phyloP scores from a whole-genome alignment of 1,140 invertebrate genomes.

The Globodera ellingtonae region DNA sequence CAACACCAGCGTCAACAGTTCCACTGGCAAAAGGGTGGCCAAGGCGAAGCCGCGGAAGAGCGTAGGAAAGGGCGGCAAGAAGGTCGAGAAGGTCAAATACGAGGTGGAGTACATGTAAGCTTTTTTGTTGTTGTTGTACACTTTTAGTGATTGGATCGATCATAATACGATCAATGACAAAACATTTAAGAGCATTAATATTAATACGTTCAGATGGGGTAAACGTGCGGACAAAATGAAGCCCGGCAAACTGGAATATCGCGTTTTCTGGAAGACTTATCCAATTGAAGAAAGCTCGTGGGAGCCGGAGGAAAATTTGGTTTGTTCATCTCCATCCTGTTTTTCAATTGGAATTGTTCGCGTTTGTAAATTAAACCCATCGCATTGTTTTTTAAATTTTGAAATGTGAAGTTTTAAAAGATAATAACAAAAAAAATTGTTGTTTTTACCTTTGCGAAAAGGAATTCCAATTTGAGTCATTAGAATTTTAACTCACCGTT shows the following conservation, averaged over 20 bases:
- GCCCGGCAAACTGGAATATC: conserved; percentile 1
- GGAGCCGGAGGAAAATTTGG: conserved; percentile 22
- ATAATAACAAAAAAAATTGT: no score
- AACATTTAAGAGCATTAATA: no score
- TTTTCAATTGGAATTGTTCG: neutral
- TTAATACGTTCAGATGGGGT: neutral
- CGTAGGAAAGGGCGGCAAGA: neutral
- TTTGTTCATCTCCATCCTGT: neutral
- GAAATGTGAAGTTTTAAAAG: no score
- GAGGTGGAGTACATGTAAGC: neutral
- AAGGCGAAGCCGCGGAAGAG: neutral
- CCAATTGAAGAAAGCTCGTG: neutral
- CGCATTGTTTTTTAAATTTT: no score
- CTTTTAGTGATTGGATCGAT: no score
- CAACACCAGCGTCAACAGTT: neutral
- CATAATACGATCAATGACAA: no score
- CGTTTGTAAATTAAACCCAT: neutral
- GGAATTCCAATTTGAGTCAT: neutral
- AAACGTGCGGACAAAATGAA: neutral
- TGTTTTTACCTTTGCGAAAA: no score
- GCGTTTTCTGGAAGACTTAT: conserved; percentile 11
- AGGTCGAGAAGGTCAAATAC: neutral
- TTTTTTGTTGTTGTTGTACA: neutral
- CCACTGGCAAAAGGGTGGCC: neutral
- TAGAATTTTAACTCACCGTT: neutral